Evolutionary conservation across 1,140 invertebrate genomes (phyloP).

Genomic region (roundworm (Caenorhabditis elegans)): WBcel235 BX284605.5:11851501-11852000

Average conservation of each 20-base stretch:
- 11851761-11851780: neutral
- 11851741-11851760: neutral
- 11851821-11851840: neutral
- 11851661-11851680: constrained; percentile 36
- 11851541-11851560: too few relatives aligned
- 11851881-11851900: neutral
- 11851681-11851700: constrained; percentile 23
- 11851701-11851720: neutral
- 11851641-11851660: constrained; percentile 38
- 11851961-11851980: neutral
- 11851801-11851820: neutral
- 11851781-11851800: neutral
- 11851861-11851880: too few relatives aligned
- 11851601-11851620: neutral
- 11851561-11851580: too few relatives aligned
- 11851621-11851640: constrained; percentile 31
- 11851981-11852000: neutral
- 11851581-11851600: too few relatives aligned
- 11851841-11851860: neutral
- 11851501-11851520: too few relatives aligned
- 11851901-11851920: neutral
- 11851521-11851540: too few relatives aligned
- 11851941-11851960: neutral
- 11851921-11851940: neutral
- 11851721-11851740: neutral